Evolutionary conservation across 1,140 invertebrate species (phyloP), one percentile per base, ranked within the genome.

Genomic region (Drosophila truncata): DNA sequence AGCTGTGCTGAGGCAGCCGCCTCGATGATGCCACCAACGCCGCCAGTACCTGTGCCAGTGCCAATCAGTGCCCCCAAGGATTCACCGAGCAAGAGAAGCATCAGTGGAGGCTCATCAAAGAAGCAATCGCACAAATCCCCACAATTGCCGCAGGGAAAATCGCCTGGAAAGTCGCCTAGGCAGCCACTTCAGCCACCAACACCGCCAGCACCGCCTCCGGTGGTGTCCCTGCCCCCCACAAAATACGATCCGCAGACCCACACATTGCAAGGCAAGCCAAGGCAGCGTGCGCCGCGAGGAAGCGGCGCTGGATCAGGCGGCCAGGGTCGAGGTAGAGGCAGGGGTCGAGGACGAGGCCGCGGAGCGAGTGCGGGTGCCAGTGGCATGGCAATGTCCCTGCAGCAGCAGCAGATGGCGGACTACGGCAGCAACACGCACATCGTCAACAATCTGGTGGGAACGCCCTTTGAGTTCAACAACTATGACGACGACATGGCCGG

Each of bases 381-480:
- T 41, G 57, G 80, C 1, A 79, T 91, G 31, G 39, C 74, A 3
- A 61, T 92, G 49, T 72, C 87, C 14, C 60, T 92, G 80, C 81
- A 91, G 85, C 75, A 91, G 85, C 75, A 93, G 64, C 80, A 90
- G 93, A 82, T 93, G 71, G 31, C 80, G 0, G 91, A 92, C 9
- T 92, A 90, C 20, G 91, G 91, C 6, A 82, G 85, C 64, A 92
- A 91, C 41, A 84, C 90, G 27, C 90, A 91, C 39, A 91, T 91
- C 11, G 91, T 92, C 1, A 96, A 95, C 82, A 97, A 97, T 92
- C 93, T 98, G 27, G 95, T 96, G 5, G 97, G 97, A 4, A 98
- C 97, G 2, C 97, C 98, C 2, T 98, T 97, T 75, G 96, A 97
- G 85, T 95, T 97, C 78, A 96, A 97, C 91, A 96, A 84, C 66